Evolutionary conservation across 2,797 vertebrate genomes (phyloP).

Genomic region (Pangasius macronema): DNA sequence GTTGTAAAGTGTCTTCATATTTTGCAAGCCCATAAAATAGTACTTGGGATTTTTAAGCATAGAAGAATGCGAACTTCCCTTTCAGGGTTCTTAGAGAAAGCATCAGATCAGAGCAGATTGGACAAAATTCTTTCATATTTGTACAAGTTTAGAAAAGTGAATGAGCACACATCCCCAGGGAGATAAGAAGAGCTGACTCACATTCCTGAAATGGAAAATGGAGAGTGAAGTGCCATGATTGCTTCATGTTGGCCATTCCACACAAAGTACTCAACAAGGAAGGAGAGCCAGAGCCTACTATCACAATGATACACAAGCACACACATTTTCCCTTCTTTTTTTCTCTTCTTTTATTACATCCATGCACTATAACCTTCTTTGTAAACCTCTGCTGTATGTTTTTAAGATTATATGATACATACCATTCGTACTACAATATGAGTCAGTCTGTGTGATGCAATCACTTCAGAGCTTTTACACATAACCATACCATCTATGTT

Average conservation of each 20-base stretch:
- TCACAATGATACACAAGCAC: constrained; percentile 7
- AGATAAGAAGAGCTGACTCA: constrained; percentile 13
- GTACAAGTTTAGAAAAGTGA: constrained; percentile 11
- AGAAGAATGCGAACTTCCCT: not conserved
- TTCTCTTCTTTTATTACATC: not conserved
- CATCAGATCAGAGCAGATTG: too few relatives aligned
- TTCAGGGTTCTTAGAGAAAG: not conserved
- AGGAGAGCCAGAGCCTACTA: not conserved
- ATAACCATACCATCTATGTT: not conserved
- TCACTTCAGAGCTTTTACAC: not conserved
- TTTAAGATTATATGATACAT: not conserved
- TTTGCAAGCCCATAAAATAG: not conserved
- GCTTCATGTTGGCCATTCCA: constrained; percentile 46
- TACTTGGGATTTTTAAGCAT: not conserved
- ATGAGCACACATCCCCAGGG: not conserved
- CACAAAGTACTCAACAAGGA: constrained; percentile 11
- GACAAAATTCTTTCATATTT: constrained; percentile 12
- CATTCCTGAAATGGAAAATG: constrained; percentile 14
- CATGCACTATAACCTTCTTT: not conserved
- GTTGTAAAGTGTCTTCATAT: not conserved
- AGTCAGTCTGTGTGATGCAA: not conserved
- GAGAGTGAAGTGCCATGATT: constrained; percentile 7
- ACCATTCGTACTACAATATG: not conserved
- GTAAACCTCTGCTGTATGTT: not conserved
- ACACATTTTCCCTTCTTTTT: not conserved